Evolutionary conservation across 2,888 invertebrate genomes (phyloP), one percentile per base, ranked within the genome.

Genomic region (Cheilosia variabilis): DNA sequence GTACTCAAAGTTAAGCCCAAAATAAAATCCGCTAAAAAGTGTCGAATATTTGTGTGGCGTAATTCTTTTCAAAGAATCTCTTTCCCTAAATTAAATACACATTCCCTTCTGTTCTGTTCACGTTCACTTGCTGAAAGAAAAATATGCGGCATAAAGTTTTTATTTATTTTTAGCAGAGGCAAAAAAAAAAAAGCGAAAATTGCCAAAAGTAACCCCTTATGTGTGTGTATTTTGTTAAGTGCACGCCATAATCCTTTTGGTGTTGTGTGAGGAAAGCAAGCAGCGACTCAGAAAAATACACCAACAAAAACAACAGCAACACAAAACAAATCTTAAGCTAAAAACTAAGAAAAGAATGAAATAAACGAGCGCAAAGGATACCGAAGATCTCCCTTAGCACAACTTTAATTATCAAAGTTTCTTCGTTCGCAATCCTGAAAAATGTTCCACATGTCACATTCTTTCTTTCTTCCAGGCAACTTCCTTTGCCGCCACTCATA

Each of bases 371-470:
- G 69, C 63, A 79, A 79, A 75, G 80, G 80, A 84, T 79, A 73
- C 73, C 55, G 41, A 75, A 75, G 71, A 60, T 65, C 69, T 80
- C 55, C 65, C 53, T 58, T 7, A 71, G 71, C 75, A 71, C 52
- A 84, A 84, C 80, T 84, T 84, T 80, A 84, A 84, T 84, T 84
- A 84, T 84, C 84, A 84, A 84, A 84, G 73, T 84, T 84, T 84
- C 37, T 53, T 31, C 31, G 9, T 71, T 76, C 27, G 58, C 75
- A 80, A 75, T 80, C 69, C 80, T 84, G 72, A 84, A 80, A 80
- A 84, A 75, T 75, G 65, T 58, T 71, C 65, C 80, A 84, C 75
- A 84, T 84, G 84, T 84, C 84, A 75, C 75, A 84, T 84, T 79
- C 69, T 75, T 65, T 43, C 37, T 50, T 72, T 62, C 63, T 57